phyloP scores from a whole-genome alignment of 2,113 vertebrate genomes.

The Semnornis frantzii region DNA sequence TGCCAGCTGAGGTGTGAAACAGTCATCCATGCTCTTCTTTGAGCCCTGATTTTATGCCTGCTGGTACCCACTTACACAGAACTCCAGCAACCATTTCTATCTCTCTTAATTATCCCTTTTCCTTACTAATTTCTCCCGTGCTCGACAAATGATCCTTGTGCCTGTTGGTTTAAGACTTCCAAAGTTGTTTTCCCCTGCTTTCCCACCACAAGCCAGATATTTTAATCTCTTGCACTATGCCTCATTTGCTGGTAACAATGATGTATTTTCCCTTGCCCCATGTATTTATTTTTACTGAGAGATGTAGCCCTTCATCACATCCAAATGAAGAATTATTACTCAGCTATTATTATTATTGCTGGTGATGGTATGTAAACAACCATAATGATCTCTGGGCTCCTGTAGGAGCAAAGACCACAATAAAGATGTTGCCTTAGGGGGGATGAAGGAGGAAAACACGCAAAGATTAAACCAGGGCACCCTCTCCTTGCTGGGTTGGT shows the following conservation, averaged over 20 bases:
- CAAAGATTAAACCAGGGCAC: constrained; percentile 10
- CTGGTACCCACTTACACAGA: constrained; percentile 36
- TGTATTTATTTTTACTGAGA: constrained; percentile 63
- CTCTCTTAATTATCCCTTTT: constrained; percentile 50
- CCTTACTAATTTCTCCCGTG: constrained; percentile 40
- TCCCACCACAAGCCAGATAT: constrained; percentile 25
- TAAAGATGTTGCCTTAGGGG: constrained; percentile 39
- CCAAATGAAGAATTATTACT: constrained; percentile 68
- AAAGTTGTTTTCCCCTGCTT: background rate
- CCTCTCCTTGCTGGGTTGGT: background rate
- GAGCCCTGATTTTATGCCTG: constrained; percentile 43
- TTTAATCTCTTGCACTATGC: constrained; percentile 64
- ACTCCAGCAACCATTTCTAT: constrained; percentile 43
- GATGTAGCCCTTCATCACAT: constrained; percentile 52
- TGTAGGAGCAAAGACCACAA: constrained; percentile 61
- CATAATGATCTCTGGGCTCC: constrained; percentile 61
- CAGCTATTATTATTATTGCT: constrained; percentile 67
- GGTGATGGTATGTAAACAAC: constrained; percentile 66
- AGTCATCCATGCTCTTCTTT: constrained; percentile 6
- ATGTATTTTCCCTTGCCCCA: constrained; percentile 53
- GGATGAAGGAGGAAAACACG: constrained; percentile 15
- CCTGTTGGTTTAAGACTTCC: constrained; percentile 31
- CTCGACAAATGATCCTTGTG: constrained; percentile 12
- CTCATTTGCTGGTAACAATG: constrained; percentile 68
- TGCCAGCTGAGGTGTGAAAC: background rate